Evolutionary conservation across 1,140 invertebrate species (phyloP), one percentile per base, ranked within the genome.

Genomic region (Lepidotrigona ventralis): DNA sequence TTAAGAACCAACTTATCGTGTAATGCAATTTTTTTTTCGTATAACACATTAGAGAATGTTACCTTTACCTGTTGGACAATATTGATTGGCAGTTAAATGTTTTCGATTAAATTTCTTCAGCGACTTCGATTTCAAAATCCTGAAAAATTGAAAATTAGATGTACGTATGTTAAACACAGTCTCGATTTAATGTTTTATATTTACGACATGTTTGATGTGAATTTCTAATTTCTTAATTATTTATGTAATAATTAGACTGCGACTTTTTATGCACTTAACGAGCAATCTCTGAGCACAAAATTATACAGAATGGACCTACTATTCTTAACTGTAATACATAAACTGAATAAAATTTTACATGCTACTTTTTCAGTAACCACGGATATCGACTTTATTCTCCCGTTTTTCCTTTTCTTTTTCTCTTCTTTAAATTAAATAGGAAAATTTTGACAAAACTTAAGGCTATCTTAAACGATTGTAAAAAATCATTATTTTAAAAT

Each of bases 71-170:
- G 12, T 60, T 23, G 19, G 9, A 60, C 12, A 12, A 46, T 12
- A 14, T 23, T 21, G 56, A 12, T 23, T 21, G 21, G n/a, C 9
- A 14, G n/a, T 60, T 60, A 5, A 12, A 0, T 60, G 0, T 4
- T 23, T n/a, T 14, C 58, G 23, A 60, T n/a, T 23, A 0, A 60
- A 12, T 5, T 21, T 60, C 23, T 60, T 60, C 14, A 60, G n/a
- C 58, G 58, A n/a, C 23, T 3, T 14, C 11, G 0, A 60, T n/a
- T n/a, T 60, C 14, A 0, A 0, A 2, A 12, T 14, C 5, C 14
- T 4, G 11, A 1, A 12, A 21, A 60, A 14, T 60, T 60, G 14
- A 60, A 12, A n/a, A n/a, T n/a, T 14, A n/a, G 23, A 60, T 60
- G 5, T 8, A n/a, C 58, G 21, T 60, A 60, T 60, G 12, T n/a